Conservation (phyloP, 2,113 vertebrate genomes). For the Myotis lucifugus region DNA sequence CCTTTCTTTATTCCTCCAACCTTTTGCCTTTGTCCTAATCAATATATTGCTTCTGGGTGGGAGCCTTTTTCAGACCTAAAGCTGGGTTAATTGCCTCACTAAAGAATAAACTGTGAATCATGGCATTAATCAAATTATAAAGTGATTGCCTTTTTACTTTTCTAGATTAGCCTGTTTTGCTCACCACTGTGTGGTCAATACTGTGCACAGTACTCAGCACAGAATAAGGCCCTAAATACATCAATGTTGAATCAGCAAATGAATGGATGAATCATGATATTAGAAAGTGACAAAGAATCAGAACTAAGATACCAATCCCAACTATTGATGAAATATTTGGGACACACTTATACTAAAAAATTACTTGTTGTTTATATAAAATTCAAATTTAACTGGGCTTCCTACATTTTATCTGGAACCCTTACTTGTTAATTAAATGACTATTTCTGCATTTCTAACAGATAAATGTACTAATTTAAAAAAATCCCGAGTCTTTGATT, state of each 20-base stretch:
- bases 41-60: neutral
- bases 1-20: neutral
- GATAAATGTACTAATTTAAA: slow-evolving; percentile 63
- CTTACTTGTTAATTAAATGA: slow-evolving; percentile 18
- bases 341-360: neutral
- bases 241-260: neutral
- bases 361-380: neutral
- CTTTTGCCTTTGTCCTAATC: slow-evolving; percentile 21
- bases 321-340: neutral
- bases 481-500: slow-evolving; percentile 56
- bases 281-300: neutral
- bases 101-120: neutral
- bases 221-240: neutral
- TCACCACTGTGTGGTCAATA: neutral
- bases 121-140: neutral
- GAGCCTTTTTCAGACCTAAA: neutral
- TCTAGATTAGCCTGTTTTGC: neutral
- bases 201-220: neutral
- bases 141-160: neutral
- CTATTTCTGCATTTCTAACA: neutral
- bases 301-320: neutral
- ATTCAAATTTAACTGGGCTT: neutral
- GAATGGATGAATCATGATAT: neutral
- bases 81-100: neutral
- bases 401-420: neutral